A percentile compares a stretch with the other conserved stretches of the same genome.
Evolutionary conservation across 2,113 vertebrate species (phyloP).

Genomic region (Hyperoodon ampullatus): DNA sequence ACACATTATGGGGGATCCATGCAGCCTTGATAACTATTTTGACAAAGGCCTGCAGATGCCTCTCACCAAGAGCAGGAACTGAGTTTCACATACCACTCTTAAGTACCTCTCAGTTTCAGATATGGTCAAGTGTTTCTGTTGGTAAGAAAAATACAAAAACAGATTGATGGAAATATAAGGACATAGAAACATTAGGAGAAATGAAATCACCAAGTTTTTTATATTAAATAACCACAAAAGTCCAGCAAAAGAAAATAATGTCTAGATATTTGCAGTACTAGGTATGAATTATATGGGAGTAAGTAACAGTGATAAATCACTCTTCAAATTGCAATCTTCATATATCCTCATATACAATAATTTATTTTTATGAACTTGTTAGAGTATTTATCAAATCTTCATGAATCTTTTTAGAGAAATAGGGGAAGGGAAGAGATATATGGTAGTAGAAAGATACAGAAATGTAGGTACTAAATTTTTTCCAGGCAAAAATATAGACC

Average conservation of each 20-base stretch:
- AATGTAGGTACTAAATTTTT: not conserved
- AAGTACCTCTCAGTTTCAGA: not conserved
- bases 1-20: not conserved
- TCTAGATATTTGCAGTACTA: not conserved
- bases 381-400: constrained; percentile 17
- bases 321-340: not conserved
- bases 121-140: not conserved
- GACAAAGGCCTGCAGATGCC: not conserved
- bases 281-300: not conserved
- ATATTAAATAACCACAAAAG: not conserved
- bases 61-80: not conserved
- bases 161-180: not conserved
- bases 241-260: not conserved
- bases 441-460: not conserved
- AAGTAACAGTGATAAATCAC: not conserved
- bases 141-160: not conserved
- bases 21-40: not conserved
- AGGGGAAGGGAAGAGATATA: not conserved
- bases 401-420: not conserved
- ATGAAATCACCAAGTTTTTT: not conserved
- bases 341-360: not conserved
- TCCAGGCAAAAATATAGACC: not conserved
- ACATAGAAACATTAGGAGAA: not conserved
- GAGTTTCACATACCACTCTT: not conserved
- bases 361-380: not conserved